Conservation (phyloP, 2,888 invertebrate species). For the Zaprionus lineosus region DNA sequence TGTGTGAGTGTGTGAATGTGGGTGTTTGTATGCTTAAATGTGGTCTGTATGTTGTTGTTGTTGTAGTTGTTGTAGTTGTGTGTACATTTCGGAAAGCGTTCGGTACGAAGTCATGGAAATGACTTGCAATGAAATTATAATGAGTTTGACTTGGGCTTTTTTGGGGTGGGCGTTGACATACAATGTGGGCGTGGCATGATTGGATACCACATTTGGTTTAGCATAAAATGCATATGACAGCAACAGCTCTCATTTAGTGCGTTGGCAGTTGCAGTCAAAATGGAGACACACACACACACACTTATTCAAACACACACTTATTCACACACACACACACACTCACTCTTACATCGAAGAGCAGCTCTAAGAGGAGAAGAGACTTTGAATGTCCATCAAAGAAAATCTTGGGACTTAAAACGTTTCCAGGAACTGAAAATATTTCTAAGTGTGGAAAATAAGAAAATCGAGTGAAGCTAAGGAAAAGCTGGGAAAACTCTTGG, state of each 20-base stretch:
- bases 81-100: constrained; percentile 29
- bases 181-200: constrained; percentile 33
- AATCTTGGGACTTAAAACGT: neutral
- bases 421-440: no score
- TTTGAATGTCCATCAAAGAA: neutral
- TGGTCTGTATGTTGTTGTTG: neutral
- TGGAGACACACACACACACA: neutral
- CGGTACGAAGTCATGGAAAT: constrained; percentile 45
- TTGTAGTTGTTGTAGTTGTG: no score
- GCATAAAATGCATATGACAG: constrained; percentile 55
- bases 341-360: no score
- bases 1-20: no score
- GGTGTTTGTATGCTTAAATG: no score
- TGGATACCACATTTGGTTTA: constrained; percentile 45
- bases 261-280: constrained; percentile 11
- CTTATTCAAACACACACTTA: neutral
- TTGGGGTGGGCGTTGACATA: constrained; percentile 25
- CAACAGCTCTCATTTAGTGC: constrained; percentile 15
- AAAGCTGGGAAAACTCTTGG: no score
- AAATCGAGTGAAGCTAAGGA: no score
- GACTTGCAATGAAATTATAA: constrained; percentile 72
- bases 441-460: no score
- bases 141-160: constrained; percentile 58
- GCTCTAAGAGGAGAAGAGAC: no score
- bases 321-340: no score